phyloP scores from a whole-genome alignment of 2,888 invertebrate genomes.

The Lasioglossum oenotherae region DNA sequence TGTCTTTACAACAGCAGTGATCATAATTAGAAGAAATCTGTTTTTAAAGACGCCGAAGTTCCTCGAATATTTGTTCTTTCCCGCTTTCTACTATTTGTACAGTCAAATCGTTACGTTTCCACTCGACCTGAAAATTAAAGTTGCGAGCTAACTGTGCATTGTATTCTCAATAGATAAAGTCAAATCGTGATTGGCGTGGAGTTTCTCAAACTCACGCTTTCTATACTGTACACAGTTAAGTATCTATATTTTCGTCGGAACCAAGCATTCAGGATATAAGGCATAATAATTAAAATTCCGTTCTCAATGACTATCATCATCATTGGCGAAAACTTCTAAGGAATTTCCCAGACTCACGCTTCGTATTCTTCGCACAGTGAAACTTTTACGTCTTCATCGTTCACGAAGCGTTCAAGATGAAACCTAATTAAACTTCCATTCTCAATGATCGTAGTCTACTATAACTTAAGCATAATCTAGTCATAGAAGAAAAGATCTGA shows the following conservation, averaged over 20 bases:
- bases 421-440: neutral
- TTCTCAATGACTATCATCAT: neutral
- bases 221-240: neutral
- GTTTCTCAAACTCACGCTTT: constrained; percentile 2
- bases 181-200: neutral
- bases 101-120: neutral
- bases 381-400: neutral
- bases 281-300: neutral
- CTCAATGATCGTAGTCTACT: neutral
- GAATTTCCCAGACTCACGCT: constrained; percentile 6
- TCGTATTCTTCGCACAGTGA: neutral
- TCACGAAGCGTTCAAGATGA: neutral
- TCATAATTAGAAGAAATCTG: neutral
- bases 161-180: neutral
- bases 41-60: neutral
- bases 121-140: neutral
- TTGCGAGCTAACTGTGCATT: neutral
- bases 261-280: too few relatives aligned
- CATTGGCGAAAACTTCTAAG: neutral
- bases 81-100: neutral
- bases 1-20: neutral
- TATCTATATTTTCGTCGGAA: neutral
- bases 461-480: neutral
- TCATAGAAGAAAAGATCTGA: neutral
- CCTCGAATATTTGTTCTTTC: neutral